Conservation (phyloP, 2,113 vertebrate species). For the Electrona antarctica region DNA sequence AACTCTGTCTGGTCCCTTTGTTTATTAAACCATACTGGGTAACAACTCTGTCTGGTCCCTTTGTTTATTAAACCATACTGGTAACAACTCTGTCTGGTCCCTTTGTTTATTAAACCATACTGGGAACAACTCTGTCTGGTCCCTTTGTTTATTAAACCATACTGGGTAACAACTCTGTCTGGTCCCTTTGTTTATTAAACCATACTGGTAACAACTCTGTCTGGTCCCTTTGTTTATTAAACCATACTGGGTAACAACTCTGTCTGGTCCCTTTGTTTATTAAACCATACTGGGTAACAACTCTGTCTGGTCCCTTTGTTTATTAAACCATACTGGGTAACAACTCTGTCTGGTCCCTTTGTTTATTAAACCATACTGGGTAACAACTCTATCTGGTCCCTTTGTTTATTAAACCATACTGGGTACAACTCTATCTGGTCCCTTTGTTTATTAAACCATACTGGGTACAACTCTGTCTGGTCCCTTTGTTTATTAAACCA, state of each 20-base stretch:
- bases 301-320: too few species aligned
- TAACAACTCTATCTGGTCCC: too few species aligned
- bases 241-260: constrained; percentile 19
- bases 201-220: constrained; percentile 11
- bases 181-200: constrained; percentile 36
- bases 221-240: constrained; percentile 34
- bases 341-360: too few species aligned
- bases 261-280: too few species aligned
- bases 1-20: too few species aligned
- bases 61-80: constrained; percentile 35
- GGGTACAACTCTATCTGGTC: too few species aligned
- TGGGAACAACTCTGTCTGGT: too few species aligned
- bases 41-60: too few species aligned
- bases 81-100: too few species aligned
- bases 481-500: constrained; percentile 31
- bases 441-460: constrained; percentile 31
- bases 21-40: constrained; percentile 32
- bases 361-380: constrained; percentile 34
- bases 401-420: constrained; percentile 31
- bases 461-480: too few species aligned
- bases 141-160: constrained; percentile 29
- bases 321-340: constrained; percentile 32
- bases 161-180: too few species aligned
- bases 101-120: constrained; percentile 31
- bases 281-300: constrained; percentile 27